phyloP scores from a whole-genome alignment of 2,888 invertebrate species.

The Heteromyza rotundicornis region DNA sequence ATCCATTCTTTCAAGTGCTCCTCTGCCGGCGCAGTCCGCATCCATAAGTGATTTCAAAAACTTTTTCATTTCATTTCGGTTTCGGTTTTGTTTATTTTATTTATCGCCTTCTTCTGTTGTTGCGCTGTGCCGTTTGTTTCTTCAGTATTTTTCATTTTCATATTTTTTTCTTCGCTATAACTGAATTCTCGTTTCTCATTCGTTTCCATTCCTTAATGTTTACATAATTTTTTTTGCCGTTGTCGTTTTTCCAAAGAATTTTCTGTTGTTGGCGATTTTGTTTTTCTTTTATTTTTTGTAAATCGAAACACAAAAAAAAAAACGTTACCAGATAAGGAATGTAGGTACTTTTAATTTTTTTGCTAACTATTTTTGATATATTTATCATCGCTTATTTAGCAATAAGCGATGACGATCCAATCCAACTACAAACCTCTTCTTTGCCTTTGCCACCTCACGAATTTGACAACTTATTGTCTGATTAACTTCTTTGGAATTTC shows the following conservation, averaged over 20 bases:
- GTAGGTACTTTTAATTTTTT: too few species aligned
- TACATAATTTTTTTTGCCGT: constrained; percentile 16
- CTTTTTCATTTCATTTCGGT: background rate
- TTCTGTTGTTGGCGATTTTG: background rate
- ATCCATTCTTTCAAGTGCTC: too few species aligned
- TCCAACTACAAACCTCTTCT: too few species aligned
- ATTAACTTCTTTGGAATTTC: constrained; percentile 12
- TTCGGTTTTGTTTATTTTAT: constrained; percentile 8
- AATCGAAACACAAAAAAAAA: too few species aligned
- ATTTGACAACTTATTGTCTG: background rate
- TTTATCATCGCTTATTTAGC: too few species aligned
- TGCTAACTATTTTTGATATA: too few species aligned
- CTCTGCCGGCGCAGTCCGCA: too few species aligned
- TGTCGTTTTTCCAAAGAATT: background rate
- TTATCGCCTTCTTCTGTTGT: constrained; percentile 1
- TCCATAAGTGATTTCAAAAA: background rate
- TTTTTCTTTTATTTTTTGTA: background rate
- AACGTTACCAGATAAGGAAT: too few species aligned
- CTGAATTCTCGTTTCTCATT: background rate
- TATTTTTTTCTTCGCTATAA: background rate
- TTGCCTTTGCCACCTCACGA: background rate
- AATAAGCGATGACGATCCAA: too few species aligned
- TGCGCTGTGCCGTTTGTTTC: background rate
- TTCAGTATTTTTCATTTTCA: background rate
- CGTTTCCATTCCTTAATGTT: constrained; percentile 9